Conservation (phyloP, 2,797 vertebrate species). For the Aplochiton taeniatus region DNA sequence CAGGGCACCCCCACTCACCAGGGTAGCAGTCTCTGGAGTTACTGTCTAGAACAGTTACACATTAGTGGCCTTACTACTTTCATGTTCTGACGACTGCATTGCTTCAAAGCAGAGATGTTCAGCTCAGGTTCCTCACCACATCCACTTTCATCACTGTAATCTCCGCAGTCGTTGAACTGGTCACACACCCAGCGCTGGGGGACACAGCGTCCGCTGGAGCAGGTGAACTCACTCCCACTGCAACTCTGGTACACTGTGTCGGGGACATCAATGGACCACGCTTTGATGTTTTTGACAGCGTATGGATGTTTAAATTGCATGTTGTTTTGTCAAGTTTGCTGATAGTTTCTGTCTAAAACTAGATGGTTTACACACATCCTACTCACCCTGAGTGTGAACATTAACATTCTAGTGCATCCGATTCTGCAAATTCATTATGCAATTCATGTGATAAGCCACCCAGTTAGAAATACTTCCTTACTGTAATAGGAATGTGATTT, state of each 20-base stretch:
- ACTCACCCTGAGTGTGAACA: too few relatives aligned
- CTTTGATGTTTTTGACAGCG: not conserved
- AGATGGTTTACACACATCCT: too few relatives aligned
- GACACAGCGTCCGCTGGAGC: slow-evolving; percentile 72
- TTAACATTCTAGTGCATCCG: too few relatives aligned
- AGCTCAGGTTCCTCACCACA: slow-evolving; percentile 72
- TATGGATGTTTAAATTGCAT: too few relatives aligned
- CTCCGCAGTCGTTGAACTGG: slow-evolving; percentile 74
- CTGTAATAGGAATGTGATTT: too few relatives aligned
- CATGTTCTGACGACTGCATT: not conserved
- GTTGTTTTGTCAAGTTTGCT: too few relatives aligned
- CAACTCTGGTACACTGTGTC: slow-evolving; percentile 71
- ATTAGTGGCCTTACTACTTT: too few relatives aligned
- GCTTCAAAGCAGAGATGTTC: too few relatives aligned
- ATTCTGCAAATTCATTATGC: too few relatives aligned
- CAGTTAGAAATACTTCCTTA: too few relatives aligned
- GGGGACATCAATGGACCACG: not conserved
- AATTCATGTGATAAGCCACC: too few relatives aligned
- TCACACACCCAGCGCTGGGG: slow-evolving; percentile 75
- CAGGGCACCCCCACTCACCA: slow-evolving; percentile 77
- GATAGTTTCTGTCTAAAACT: too few relatives aligned
- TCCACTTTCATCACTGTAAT: slow-evolving; percentile 75
- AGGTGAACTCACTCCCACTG: slow-evolving; percentile 69
- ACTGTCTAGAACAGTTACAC: slow-evolving; percentile 71
- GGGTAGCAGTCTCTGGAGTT: slow-evolving; percentile 73